Base-by-base conservation (phyloP, 1,140 invertebrate species). In the Uloborus diversus region DNA sequence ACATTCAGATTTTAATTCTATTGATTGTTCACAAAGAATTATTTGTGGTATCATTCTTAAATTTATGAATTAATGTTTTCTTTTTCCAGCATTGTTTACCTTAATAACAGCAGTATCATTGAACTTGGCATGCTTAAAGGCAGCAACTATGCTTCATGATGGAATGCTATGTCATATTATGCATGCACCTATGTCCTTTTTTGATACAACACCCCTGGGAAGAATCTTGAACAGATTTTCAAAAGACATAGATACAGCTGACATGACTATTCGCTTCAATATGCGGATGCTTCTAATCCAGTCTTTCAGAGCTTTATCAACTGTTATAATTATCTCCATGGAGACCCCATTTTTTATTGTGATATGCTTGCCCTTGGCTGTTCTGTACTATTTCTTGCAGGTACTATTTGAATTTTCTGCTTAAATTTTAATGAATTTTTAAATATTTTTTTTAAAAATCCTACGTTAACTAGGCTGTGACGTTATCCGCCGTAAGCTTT, bases 371-470 rank as follows among this genome's bases (percentile, higher is more conserved):
- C 96, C 96, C 9, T 91, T 98, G 83, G 92, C 91, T 51, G 79
- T 96, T 14, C 81, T 98, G 49, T 98, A 98, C 88, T 95, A 95
- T 85, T 92, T 97, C 82, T 92, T 96, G 82, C 90, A 92, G 88
- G 90, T 91, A 81, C 53, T 20, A n/a, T n/a, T n/a, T n/a, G n/a
- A n/a, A n/a, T n/a, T n/a, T n/a, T n/a, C n/a, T n/a, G n/a, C n/a
- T n/a, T n/a, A n/a, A n/a, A n/a, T n/a, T n/a, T n/a, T n/a, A n/a
- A n/a, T n/a, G n/a, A n/a, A n/a, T n/a, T n/a, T n/a, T n/a, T n/a
- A n/a, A n/a, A n/a, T n/a, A n/a, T n/a, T n/a, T n/a, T n/a, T n/a
- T n/a, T n/a, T n/a, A n/a, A n/a, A n/a, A n/a, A n/a, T n/a, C n/a
- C n/a, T n/a, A n/a, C n/a, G n/a, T n/a, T n/a, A n/a, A n/a, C n/a